Evolutionary conservation across 2,888 invertebrate genomes (phyloP), one percentile per base, ranked within the genome.

Genomic region (Neoitamus cyanurus): DNA sequence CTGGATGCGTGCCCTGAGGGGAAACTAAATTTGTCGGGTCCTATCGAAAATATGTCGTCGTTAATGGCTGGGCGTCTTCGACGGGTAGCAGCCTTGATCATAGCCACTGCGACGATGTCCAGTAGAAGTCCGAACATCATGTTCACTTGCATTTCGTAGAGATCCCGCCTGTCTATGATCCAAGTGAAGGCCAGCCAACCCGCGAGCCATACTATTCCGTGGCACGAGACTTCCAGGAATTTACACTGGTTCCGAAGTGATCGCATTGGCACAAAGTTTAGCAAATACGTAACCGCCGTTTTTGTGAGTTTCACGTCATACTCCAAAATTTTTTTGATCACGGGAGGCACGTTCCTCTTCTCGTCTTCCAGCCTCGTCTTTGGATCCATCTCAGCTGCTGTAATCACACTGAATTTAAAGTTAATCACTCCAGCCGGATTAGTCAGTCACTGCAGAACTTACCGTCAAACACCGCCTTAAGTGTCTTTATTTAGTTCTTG

Each of bases 1-100:
- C 99, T 92, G 31, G 98, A 97, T 0, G 97, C 95, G 90, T 99
- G 99, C 0, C 98, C 98, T 0, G 98, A 99, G 11, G 99, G 99
- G 90, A 99, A 99, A 75, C 94, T 94, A 75, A 95, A 99, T 88
- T 97, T 95, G 90, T 98, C 98, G 0, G 97, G 96, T 0, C 97
- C 96, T 25, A 97, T 92, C 42, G 93, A 93, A 85, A 95, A 91
- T 87, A 95, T 93, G 89, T 96, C 95, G 87, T 94, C 94, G 85
- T 92, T 92, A 15, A 91, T 90, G 88, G 94, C 94, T 36, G 98
- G 93, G 87, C 95, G 93, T 88, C 98, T 92, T 86, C 97, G 93
- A 86, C 97, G 93, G 5, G 95, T 94, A 83, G 94, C 90, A 0
- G 97, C 95, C 92, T 98, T 98, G 11, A 95, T 88, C 3, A 96